A percentile compares a stretch with the other conserved stretches of the same genome.
Evolutionary conservation across 1,140 invertebrate species (phyloP).

Genomic region (Philopotamus ludificatus): DNA sequence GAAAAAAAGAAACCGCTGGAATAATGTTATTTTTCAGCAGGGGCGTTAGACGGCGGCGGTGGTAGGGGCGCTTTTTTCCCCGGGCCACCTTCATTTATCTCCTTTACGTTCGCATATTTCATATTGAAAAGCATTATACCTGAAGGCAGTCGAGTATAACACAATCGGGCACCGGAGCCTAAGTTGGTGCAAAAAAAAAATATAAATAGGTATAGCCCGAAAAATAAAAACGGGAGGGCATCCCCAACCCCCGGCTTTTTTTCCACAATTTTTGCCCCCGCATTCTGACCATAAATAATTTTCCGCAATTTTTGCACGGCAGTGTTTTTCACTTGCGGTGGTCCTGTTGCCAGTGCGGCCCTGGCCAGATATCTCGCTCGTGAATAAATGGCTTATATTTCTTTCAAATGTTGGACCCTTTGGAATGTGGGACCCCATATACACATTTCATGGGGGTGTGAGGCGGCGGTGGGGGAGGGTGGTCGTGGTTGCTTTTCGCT

Average conservation of each 20-base stretch:
- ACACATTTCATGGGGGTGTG: too few relatives aligned
- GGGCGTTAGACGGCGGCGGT: background rate
- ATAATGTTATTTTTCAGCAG: conserved; percentile 17
- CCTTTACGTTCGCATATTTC: conserved; percentile 30
- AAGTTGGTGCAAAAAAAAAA: conserved; percentile 13
- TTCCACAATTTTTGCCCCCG: conserved; percentile 15
- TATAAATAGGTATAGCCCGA: conserved; percentile 5
- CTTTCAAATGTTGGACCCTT: too few relatives aligned
- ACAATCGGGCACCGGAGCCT: conserved; percentile 14
- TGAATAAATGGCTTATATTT: background rate
- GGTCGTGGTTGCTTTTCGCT: too few relatives aligned
- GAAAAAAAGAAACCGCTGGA: conserved; percentile 12
- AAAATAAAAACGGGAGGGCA: background rate
- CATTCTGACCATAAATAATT: conserved; percentile 22
- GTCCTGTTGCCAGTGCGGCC: background rate
- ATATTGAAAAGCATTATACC: conserved; percentile 29
- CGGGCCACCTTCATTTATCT: conserved; percentile 23
- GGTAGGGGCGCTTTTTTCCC: background rate
- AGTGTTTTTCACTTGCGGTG: background rate
- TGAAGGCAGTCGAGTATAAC: conserved; percentile 19
- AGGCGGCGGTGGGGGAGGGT: too few relatives aligned
- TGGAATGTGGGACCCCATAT: too few relatives aligned
- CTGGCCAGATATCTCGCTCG: background rate
- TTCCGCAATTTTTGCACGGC: conserved; percentile 8
- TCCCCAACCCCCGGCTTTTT: background rate